Evolutionary conservation across 2,113 vertebrate species (phyloP), one percentile per base, ranked within the genome.

Genomic region (Ptilorrhoa leucosticta): DNA sequence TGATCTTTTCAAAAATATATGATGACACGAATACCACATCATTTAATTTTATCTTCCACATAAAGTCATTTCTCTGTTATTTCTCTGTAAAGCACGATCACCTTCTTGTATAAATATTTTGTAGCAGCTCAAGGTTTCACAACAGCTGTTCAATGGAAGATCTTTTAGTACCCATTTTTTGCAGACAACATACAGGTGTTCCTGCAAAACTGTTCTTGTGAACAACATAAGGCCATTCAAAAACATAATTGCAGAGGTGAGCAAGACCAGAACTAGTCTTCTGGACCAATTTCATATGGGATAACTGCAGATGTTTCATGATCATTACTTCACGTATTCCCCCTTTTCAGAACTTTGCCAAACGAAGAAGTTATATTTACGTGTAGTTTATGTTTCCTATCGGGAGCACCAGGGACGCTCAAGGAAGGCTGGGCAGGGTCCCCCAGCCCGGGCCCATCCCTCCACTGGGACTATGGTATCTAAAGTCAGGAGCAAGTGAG

Each of bases 11-110:
- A 93, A 93, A 97, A 98, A 97, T 88, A 93, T 81, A 92, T 89
- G 92, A 85, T 95, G 57, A 88, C 93, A 93, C 1, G 2, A 83
- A 66, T 94, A 82, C 68, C 73, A 88, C 57, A 93, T 96, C 27
- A 89, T 97, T 97, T 97, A 66, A 83, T 96, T 97, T 98, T 97
- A 89, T 95, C 68, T 97, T 95, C 91, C 84, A 93, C 6, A 11
- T 92, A 61, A 48, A 88, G 82, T 87, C 8, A 3, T 95, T 97
- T 95, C 82, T 94, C 80, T 85, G 22, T 94, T 97, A 96, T 91
- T 94, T 90, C 81, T 84, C 88, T 91, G 75, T 87, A 94, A 97
- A 96, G 51, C 72, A 89, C 61, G 31, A 97, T 94, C 85, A 78
- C 56, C 72, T 97, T 93, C 72, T 92, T 94, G 53, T 66, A 75